Evolutionary conservation across 2,797 vertebrate genomes (phyloP).

Genomic region (Ptychobarbus kaznakovi): DNA sequence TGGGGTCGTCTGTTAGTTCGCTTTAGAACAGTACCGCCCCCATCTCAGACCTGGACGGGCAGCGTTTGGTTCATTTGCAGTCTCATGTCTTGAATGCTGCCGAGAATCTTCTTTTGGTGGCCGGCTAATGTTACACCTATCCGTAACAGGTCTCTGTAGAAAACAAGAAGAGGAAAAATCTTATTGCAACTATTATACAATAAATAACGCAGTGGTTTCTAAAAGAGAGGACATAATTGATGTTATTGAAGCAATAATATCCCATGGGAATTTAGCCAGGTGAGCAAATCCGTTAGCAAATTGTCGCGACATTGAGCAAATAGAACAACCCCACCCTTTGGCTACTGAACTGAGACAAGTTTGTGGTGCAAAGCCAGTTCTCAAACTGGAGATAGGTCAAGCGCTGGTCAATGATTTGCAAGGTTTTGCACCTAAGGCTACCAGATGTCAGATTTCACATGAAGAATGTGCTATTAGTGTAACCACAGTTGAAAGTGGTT

Average conservation of each 20-base stretch:
- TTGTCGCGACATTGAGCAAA: slow-evolving; percentile 42
- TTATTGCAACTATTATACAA: neutral
- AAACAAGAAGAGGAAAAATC: neutral
- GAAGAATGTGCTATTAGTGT: neutral
- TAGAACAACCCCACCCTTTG: slow-evolving; percentile 9
- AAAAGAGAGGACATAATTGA: slow-evolving; percentile 12
- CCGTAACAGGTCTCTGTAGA: slow-evolving; percentile 90
- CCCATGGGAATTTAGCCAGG: slow-evolving; percentile 53
- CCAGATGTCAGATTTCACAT: slow-evolving; percentile 51
- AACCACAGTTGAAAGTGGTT: neutral
- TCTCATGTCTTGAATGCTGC: slow-evolving; percentile 99
- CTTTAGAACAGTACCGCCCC: slow-evolving; percentile 75
- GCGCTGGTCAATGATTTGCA: slow-evolving; percentile 54
- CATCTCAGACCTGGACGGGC: slow-evolving; percentile 95
- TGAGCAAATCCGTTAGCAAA: slow-evolving; percentile 33
- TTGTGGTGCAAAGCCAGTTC: slow-evolving; percentile 5
- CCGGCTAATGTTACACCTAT: slow-evolving; percentile 97
- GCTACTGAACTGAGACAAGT: slow-evolving; percentile 36
- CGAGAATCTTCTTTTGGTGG: slow-evolving; percentile 98
- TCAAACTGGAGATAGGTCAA: slow-evolving; percentile 18
- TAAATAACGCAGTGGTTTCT: slow-evolving; percentile 17
- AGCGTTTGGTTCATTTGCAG: slow-evolving; percentile 99
- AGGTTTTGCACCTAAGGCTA: slow-evolving; percentile 27
- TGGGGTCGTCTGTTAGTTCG: slow-evolving; percentile 78
- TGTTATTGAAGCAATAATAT: neutral